Evolutionary conservation across 2,888 invertebrate genomes (phyloP).

Genomic region (Teleiodes luculella): DNA sequence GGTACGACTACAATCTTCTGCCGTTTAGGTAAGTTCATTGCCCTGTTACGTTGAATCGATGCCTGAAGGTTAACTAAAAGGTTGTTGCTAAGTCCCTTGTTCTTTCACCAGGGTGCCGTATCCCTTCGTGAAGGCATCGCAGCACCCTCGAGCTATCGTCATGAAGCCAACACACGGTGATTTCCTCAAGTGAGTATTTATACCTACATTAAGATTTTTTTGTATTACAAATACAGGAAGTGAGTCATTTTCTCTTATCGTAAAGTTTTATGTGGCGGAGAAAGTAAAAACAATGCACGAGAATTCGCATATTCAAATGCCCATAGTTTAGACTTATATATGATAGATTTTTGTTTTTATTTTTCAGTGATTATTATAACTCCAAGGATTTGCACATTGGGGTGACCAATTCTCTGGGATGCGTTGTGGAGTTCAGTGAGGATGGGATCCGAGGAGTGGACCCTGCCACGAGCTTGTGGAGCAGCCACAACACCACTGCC

Average conservation of each 20-base stretch:
- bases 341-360: background rate
- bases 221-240: constrained; percentile 2
- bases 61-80: constrained; percentile 24
- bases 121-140: constrained; percentile 90
- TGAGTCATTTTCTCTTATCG: constrained; percentile 7
- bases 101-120: constrained; percentile 84
- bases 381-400: constrained; percentile 94
- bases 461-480: constrained; percentile 82
- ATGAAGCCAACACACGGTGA: constrained; percentile 93
- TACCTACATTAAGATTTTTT: background rate
- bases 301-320: background rate
- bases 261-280: background rate
- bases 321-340: background rate
- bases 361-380: constrained; percentile 87
- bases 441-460: constrained; percentile 82
- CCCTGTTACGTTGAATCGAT: constrained; percentile 15
- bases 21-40: constrained; percentile 82
- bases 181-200: constrained; percentile 86
- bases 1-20: constrained; percentile 82
- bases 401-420: constrained; percentile 88
- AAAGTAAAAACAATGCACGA: background rate
- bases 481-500: constrained; percentile 70
- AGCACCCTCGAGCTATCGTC: constrained; percentile 88
- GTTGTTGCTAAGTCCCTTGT: constrained; percentile 55
- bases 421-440: constrained; percentile 90